Base-by-base conservation (phyloP, 92 coral and sea anemone species). In the Heteractis magnifica region DNA sequence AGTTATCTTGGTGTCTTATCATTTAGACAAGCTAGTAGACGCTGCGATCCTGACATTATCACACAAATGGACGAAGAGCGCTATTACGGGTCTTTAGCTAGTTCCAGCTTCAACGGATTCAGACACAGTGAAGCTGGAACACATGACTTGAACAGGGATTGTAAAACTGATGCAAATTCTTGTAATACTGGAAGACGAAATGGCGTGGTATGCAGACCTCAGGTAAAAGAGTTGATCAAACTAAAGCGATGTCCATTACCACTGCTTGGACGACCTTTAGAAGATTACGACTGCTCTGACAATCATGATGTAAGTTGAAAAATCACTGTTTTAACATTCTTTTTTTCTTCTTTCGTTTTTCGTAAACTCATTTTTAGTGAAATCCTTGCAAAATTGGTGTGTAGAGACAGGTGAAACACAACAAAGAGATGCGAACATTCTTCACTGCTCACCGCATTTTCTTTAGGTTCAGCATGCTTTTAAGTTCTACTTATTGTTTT, bases 201-300 rank as follows among this genome's bases (percentile, higher is more conserved):
- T 15, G 65, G 68, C 34, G 50, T 82, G 16, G 62, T 49, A 10
- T 50, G 74, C n/a, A 49, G 65, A 60, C 77, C 51, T 21, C 56
- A 51, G 5, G 56, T 21, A 49, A 72, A 58, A 52, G 62, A 55
- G 9, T 76, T 48, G 10, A 70, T 65, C 2, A 84, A 65, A 52
- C 75, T 84, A 23, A 84, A 77, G 20, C 64, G 87, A 77, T 84
- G 87, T 58, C 97, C 97, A 1, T 84, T 89, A 10, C 91, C 75
- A 70, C 70, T 93, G 56, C 64, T 93, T 3, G 94, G 89, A 7
- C 82, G 84, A 78, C 97, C 94, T 10, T 58, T 93, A 48, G 84
- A 87, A 15, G 97, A 93, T 71, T 93, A 81, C 71, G 97, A 93
- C 75, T 90, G 92, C 23, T 78, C 89, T 23, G 87, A 62, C 0